Base-by-base conservation (phyloP, 1,140 invertebrate species). In the Diorhabda carinulata region DNA sequence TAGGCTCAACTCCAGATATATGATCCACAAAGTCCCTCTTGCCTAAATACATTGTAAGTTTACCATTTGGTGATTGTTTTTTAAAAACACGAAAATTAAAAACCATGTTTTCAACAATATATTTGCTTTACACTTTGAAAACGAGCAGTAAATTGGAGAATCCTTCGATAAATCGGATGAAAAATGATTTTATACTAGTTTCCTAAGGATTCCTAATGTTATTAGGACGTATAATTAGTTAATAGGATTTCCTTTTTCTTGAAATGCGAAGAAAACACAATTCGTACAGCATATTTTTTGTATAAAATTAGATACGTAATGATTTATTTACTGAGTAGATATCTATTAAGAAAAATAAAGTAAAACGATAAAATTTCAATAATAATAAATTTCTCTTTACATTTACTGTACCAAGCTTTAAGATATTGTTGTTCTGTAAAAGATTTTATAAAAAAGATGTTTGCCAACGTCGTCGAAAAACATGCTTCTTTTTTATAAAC, bases 21-120 rank as follows among this genome's bases (percentile, higher is more conserved):
- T 98, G 93, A 82, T 99, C 97, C 65, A 99, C 91, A 83, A 97
- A 98, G 80, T 99, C 97, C 75, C 97, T 85, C 82, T 98, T 97
- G 3, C 95, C 95, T 76, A 99, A 86, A 80, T 99, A 99, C 66
- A 98, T 84, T 9, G 95, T 95, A 63, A 98, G 87, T 86, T 97
- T 97, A 66, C 92, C 93, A 85, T 98, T 98, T 5, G 95, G 94
- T 3, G 95, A 93, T 76, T 89, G 91, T 83, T 98, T 98, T 83
- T 98, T 98, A 83, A 92, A 98, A 75, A 98, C 95, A 84, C 95
- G 95, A 81, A 93, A 93, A 79, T 93, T 93, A 72, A 89, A 88
- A 77, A 94, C 92, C 93, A 95, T 95, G 74, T 80, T 89, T 4
- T 40, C 25, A 10, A 8, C 61, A 7, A 41, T 62, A 3, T 4